A percentile compares a stretch with the other conserved stretches of the same genome.
These are phyloP conservation scores for Grantiella picta DNA, from an alignment of 2,113 vertebrate species.

Conservation along the genomic window DNA sequence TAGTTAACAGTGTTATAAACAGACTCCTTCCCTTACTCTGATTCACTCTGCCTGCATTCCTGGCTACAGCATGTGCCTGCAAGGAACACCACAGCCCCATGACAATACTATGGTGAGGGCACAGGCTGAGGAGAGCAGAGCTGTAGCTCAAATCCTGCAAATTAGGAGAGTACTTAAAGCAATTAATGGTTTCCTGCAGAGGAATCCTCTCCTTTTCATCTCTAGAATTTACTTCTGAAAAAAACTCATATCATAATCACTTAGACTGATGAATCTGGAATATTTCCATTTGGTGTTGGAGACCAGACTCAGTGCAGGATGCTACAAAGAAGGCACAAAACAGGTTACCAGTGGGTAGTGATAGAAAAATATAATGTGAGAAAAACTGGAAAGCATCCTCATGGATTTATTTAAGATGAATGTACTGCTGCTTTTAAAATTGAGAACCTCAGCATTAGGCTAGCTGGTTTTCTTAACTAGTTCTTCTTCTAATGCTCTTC, in stretches of 20 bases:
- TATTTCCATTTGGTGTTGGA: background rate
- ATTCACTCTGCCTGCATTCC: background rate
- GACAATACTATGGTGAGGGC: rapidly evolving
- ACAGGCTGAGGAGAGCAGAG: background rate
- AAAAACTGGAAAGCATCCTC: background rate
- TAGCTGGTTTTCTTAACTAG: background rate
- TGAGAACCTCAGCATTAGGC: background rate
- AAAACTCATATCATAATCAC: constrained; percentile 41
- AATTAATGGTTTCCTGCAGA: background rate
- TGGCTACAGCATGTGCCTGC: background rate
- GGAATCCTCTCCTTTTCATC: background rate
- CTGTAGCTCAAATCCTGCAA: background rate
- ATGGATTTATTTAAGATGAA: background rate
- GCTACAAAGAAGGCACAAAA: background rate
- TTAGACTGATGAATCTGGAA: constrained; percentile 39
- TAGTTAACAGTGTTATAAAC: background rate
- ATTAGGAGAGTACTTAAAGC: background rate
- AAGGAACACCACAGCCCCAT: background rate
- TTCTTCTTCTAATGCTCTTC: background rate
- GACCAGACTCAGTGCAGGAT: constrained; percentile 3
- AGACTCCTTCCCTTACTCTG: background rate
- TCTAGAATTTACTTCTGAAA: constrained; percentile 75
- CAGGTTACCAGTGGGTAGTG: background rate
- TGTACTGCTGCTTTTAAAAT: background rate
- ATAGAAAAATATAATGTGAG: background rate